Conservation (phyloP, 2,888 invertebrate genomes). For the Cancer borealis region DNA sequence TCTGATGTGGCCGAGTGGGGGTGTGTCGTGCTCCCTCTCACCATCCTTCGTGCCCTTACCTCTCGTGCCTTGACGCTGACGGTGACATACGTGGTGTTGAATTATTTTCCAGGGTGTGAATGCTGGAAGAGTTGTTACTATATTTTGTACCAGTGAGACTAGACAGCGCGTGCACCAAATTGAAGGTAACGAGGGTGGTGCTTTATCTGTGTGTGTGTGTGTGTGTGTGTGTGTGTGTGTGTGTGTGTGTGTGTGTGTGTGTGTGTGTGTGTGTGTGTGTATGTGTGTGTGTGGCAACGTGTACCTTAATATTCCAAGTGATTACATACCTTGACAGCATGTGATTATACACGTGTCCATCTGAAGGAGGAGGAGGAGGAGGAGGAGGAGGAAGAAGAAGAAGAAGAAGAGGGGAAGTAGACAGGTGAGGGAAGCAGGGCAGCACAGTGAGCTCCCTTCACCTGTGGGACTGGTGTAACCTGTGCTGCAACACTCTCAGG, state of each 20-base stretch:
- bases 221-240: conserved; percentile 51
- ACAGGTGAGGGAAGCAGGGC: neutral
- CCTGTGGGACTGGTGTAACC: conserved; percentile 32
- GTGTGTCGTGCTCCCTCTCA: neutral
- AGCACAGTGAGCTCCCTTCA: neutral
- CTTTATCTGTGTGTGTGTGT: conserved; percentile 3
- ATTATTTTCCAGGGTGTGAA: neutral
- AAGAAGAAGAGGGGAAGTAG: neutral
- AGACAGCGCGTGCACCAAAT: neutral
- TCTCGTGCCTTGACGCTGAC: neutral
- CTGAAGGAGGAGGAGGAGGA: neutral
- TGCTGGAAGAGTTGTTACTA: neutral
- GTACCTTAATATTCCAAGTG: neutral
- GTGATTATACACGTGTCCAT: neutral
- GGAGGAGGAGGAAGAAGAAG: neutral
- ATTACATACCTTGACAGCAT: neutral
- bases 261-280: conserved; percentile 47
- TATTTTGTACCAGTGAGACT: neutral
- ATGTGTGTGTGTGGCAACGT: neutral
- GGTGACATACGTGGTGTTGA: neutral
- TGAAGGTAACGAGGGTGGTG: neutral
- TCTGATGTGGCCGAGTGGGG: conserved; percentile 11
- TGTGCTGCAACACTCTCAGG: neutral
- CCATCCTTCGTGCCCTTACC: neutral
- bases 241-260: conserved; percentile 40